phyloP scores from a whole-genome alignment of 2,113 vertebrate species.

The Penelope pileata region DNA sequence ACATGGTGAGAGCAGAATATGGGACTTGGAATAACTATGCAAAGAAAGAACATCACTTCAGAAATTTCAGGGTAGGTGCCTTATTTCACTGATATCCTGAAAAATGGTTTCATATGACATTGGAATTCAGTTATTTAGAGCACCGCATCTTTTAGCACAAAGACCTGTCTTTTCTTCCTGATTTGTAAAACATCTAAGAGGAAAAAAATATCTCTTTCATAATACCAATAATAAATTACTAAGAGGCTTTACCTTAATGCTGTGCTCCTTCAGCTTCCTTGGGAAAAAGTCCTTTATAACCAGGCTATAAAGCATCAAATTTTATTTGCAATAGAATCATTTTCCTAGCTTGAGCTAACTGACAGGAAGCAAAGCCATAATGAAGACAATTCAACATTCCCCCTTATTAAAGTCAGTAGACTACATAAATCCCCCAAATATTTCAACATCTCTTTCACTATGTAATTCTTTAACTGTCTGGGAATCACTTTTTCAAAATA shows the following conservation, averaged over 20 bases:
- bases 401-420: background rate
- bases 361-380: background rate
- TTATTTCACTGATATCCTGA: background rate
- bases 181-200: background rate
- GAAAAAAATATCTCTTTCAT: background rate
- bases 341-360: background rate
- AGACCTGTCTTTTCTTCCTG: background rate
- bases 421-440: background rate
- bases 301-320: background rate
- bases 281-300: background rate
- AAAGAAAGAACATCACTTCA: background rate
- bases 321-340: background rate
- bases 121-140: background rate
- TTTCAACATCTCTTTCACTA: background rate
- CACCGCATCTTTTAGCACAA: background rate
- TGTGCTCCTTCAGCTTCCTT: background rate
- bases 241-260: background rate
- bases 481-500: background rate
- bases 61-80: background rate
- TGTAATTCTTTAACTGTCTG: background rate
- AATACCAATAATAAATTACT: background rate
- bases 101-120: background rate
- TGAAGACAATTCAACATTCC: background rate
- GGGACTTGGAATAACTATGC: slow-evolving; percentile 92
- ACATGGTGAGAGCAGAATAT: slow-evolving; percentile 96